Conservation (phyloP, 2,797 vertebrate species). For the Sandelia bainsii region DNA sequence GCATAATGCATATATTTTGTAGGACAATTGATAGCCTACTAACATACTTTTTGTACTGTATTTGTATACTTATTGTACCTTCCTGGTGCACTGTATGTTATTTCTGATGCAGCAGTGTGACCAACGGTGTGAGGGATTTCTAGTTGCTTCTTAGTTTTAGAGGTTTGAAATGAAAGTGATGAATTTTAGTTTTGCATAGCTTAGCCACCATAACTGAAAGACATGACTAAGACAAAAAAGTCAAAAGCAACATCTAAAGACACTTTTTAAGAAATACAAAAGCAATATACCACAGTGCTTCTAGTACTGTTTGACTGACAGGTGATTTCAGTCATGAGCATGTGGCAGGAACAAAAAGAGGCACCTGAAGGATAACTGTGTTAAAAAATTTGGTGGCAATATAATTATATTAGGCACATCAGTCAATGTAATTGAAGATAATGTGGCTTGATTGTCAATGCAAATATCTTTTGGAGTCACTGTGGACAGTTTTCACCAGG, state of each 20-base stretch:
- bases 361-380: neutral
- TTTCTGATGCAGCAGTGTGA: neutral
- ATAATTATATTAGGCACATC: slow-evolving; percentile 9
- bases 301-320: slow-evolving; percentile 1
- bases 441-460: slow-evolving; percentile 21
- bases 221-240: neutral
- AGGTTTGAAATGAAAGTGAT: neutral
- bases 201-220: neutral
- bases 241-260: neutral
- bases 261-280: too few species aligned
- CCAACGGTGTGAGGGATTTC: too few species aligned
- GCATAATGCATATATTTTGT: neutral
- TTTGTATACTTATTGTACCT: neutral
- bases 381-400: slow-evolving; percentile 21
- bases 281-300: neutral
- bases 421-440: slow-evolving; percentile 33
- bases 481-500: neutral
- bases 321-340: neutral
- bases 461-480: neutral
- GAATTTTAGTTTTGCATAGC: neutral
- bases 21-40: neutral
- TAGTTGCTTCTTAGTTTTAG: too few species aligned
- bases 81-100: neutral
- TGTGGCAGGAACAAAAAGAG: neutral
- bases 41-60: neutral